Evolutionary conservation across 2,113 vertebrate species (phyloP), one percentile per base, ranked within the genome.

Genomic region (Pollachius pollachius): DNA sequence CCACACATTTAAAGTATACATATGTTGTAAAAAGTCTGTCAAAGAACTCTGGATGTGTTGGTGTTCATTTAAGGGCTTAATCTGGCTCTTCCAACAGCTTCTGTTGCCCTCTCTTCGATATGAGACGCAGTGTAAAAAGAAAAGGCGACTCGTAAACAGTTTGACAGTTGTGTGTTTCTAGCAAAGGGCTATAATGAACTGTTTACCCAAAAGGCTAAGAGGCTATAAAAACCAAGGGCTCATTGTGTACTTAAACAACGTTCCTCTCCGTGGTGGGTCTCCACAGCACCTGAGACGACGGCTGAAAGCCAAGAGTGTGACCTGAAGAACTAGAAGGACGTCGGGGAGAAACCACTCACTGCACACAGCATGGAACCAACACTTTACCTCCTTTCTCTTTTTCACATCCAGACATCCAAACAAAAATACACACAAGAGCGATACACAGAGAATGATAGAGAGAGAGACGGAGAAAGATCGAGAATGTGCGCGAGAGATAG

Each of bases 171-270:
- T 15, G 69, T 74, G 62, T 90, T 81, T 87, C 63, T 81, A 68
- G 76, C 4, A 62, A 60, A 7, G 25, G 72, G 75, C 76, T 85
- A 77, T 78, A 79, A 75, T 69, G 4, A 77, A 79, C 70, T 85
- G 85, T 91, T 89, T 89, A 90, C 77, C 71, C 52, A 2, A 84
- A 64, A 17, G 65, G 72, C 78, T 89, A 84, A 90, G 85, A 88
- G 76, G 64, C 78, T 82, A 81, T 52, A 65, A 82, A 86, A 85
- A 84, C 74, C 3, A 84, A 88, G 13, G 85, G 88, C 81, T 63
- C 65, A 78, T 69, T 81, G 85, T 89, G 74, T 80, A 86, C 68
- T 56, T 13, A 75, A 76, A 81, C 78, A 60, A 64, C 62, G 66
- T 61, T 72, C 34, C 34, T 69, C 71, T 80, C 70, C 75, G 68